A percentile compares a stretch with the other conserved stretches of the same genome.
These are phyloP conservation scores for Muraenolepis orangiensis DNA, from an alignment of 2,797 vertebrate genomes.

Conservation along the genomic window DNA sequence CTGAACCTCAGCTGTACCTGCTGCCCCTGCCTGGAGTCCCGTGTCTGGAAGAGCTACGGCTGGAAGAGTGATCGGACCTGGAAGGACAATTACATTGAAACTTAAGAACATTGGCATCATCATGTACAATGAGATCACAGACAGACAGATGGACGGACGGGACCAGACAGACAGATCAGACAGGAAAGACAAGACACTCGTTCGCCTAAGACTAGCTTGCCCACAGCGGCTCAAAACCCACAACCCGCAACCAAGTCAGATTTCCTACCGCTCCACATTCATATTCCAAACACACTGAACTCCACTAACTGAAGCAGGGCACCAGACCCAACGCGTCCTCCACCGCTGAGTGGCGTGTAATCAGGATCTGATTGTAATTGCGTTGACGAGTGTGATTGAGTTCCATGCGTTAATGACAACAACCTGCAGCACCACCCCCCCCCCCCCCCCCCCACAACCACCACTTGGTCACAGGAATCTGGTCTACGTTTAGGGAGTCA, in stretches of 20 bases:
- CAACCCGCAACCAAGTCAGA: not conserved
- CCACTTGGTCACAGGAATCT: too few relatives aligned
- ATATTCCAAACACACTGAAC: not conserved
- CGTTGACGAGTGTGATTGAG: not conserved
- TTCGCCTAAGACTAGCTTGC: too few relatives aligned
- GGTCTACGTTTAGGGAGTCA: not conserved
- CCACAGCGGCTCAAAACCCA: not conserved
- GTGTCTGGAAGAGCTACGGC: conserved; percentile 84
- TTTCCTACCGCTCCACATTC: not conserved
- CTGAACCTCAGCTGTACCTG: conserved; percentile 76
- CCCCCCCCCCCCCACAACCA: not conserved
- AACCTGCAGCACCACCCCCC: not conserved
- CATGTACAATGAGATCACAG: too few relatives aligned
- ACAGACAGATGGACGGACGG: too few relatives aligned
- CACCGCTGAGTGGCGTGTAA: too few relatives aligned
- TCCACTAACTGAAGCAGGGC: not conserved
- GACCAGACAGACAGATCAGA: too few relatives aligned
- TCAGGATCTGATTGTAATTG: not conserved
- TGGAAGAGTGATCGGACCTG: conserved; percentile 88
- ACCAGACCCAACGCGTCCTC: not conserved
- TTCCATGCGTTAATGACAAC: not conserved
- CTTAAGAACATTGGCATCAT: too few relatives aligned
- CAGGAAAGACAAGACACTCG: too few relatives aligned
- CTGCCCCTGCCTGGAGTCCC: conserved; percentile 89
- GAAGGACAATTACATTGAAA: not conserved